Evolutionary conservation across 2,888 invertebrate genomes (phyloP), one percentile per base, ranked within the genome.

Genomic region (Chirona hameri): DNA sequence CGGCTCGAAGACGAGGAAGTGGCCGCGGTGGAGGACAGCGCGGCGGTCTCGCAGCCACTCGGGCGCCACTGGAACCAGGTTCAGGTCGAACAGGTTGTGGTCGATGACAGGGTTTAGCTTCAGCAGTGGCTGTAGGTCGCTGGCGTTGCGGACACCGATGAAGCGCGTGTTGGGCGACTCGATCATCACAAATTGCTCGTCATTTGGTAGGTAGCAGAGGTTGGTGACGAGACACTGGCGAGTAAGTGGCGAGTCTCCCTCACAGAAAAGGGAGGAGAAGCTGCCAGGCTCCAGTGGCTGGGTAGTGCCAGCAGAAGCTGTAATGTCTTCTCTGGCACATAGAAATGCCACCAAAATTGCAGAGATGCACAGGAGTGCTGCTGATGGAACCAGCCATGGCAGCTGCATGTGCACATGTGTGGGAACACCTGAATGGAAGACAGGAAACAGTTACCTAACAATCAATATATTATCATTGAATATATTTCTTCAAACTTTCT

Each of bases 1-100:
- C 18, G 90, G 86, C 81, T 86, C 86, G 31, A 89, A 85, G 9
- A 89, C 83, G 57, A 89, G 85, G 10, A 84, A 76, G 76, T 24
- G 7, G 21, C 76, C 76, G 76, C 39, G 39, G 46, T 76, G 76
- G 10, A 76, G 24, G 9, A 76, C 76, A 0, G 39, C 76, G 76
- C 10, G 21, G 21, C 24, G 39, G 21, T 10, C 76, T 10, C 0
- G 1, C 76, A 27, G 27, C 76, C 39, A 46, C 10, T 15, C 9
- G 12, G 76, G 0, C 18, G 18, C 18, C 76, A 46, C 46, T 24
- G 76, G 76, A 24, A 76, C 10, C 76, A 76, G 76, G 24, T 2
- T 24, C 24, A 76, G 39, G 76, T 76, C 76, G 76, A 76, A 76
- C 76, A 76, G 46, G 46, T 76, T 76, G 76, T 76, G 76, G 46